These are phyloP conservation scores for Ariolimax columbianus DNA, from an alignment of 2,888 invertebrate species.

Conservation along the genomic window DNA sequence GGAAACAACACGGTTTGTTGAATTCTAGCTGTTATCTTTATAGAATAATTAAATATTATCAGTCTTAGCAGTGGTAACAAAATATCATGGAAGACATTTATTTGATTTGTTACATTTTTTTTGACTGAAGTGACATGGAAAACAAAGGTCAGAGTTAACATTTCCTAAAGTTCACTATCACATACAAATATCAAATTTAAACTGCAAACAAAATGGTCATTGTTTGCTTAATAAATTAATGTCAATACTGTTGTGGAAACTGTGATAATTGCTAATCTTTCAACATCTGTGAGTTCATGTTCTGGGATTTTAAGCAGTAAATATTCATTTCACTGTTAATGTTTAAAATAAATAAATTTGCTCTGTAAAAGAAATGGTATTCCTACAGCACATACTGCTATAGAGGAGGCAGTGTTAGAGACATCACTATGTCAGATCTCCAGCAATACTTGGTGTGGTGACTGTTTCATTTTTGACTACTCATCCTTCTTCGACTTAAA, in stretches of 20 bases:
- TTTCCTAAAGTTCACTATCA: conserved; percentile 21
- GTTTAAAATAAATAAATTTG: too few species aligned
- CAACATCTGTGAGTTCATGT: conserved; percentile 6
- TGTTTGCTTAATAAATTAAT: conserved; percentile 23
- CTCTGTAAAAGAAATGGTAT: too few species aligned
- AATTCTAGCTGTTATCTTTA: conserved; percentile 36
- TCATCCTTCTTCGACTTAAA: too few species aligned
- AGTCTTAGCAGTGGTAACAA: conserved; percentile 46
- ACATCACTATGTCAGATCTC: too few species aligned
- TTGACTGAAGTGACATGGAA: conserved; percentile 34
- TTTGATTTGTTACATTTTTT: conserved; percentile 46
- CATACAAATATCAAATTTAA: conserved; percentile 28
- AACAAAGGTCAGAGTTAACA: conserved; percentile 32
- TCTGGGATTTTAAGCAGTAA: neutral
- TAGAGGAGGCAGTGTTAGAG: too few species aligned
- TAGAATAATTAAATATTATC: conserved; percentile 41
- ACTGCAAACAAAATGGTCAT: conserved; percentile 1
- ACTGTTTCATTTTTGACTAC: too few species aligned
- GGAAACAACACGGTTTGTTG: conserved; percentile 31
- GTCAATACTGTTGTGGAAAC: conserved; percentile 43
- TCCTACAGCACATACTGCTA: too few species aligned
- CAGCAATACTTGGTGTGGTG: too few species aligned
- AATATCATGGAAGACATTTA: conserved; percentile 51
- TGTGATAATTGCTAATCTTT: conserved; percentile 16
- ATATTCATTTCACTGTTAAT: neutral